A percentile compares a stretch with the other conserved stretches of the same genome.
phyloP scores from a whole-genome alignment of 2,113 vertebrate genomes.

The Collichthys lucidus region DNA sequence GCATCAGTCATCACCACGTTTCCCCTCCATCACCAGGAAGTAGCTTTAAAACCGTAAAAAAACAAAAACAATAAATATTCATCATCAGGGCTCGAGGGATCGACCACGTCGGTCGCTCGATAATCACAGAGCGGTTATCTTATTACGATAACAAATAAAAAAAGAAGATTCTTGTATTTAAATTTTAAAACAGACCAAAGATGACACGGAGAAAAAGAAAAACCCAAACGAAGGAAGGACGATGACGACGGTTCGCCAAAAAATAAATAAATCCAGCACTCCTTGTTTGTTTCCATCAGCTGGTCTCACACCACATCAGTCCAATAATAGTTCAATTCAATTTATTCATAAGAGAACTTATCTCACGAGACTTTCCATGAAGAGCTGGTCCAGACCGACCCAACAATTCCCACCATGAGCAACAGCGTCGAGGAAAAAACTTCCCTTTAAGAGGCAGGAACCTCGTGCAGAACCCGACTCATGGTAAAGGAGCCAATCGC shows the following conservation, averaged over 20 bases:
- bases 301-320: background rate
- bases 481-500: too few species aligned
- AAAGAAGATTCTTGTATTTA: background rate
- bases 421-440: too few species aligned
- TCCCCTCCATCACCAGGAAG: slow-evolving; percentile 61
- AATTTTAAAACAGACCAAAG: background rate
- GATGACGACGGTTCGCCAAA: too few species aligned
- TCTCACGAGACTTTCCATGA: too few species aligned
- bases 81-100: slow-evolving; percentile 20
- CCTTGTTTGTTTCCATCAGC: background rate
- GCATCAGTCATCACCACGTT: slow-evolving; percentile 61
- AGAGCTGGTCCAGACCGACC: too few species aligned
- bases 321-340: background rate
- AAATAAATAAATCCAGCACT: background rate
- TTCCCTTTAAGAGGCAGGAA: too few species aligned
- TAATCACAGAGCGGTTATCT: background rate
- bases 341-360: too few species aligned
- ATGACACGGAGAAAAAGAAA: background rate
- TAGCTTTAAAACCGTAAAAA: slow-evolving; percentile 45
- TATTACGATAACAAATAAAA: background rate
- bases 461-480: too few species aligned
- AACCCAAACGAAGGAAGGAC: background rate
- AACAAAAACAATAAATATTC: slow-evolving; percentile 58
- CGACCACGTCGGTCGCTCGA: background rate
- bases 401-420: too few species aligned